phyloP scores from a whole-genome alignment of 2,797 vertebrate species.

The Labroides dimidiatus region DNA sequence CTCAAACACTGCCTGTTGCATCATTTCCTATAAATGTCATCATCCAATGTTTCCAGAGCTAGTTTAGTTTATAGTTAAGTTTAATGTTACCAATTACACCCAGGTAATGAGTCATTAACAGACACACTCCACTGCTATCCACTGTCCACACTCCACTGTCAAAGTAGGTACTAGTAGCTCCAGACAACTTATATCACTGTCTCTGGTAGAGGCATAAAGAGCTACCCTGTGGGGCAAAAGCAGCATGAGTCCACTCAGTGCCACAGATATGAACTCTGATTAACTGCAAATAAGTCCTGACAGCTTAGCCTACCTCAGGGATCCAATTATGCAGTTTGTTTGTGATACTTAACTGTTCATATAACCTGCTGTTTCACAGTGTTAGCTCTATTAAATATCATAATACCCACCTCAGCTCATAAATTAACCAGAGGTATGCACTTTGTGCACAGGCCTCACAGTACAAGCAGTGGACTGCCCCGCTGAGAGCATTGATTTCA shows the following conservation, averaged over 20 bases:
- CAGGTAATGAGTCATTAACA: slow-evolving; percentile 62
- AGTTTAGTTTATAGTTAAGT: slow-evolving; percentile 14
- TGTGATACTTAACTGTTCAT: slow-evolving; percentile 73
- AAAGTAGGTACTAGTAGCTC: slow-evolving; percentile 59
- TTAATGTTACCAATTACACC: slow-evolving; percentile 68
- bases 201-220: slow-evolving; percentile 60
- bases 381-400: slow-evolving; percentile 80
- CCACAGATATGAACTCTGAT: slow-evolving; percentile 63
- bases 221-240: slow-evolving; percentile 45
- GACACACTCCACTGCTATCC: slow-evolving; percentile 30
- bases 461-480: slow-evolving; percentile 59
- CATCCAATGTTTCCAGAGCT: slow-evolving; percentile 55
- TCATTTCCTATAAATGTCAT: slow-evolving; percentile 59
- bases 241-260: slow-evolving; percentile 53
- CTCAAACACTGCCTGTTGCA: slow-evolving; percentile 58
- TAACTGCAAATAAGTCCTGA: slow-evolving; percentile 78
- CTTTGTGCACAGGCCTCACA: slow-evolving; percentile 43
- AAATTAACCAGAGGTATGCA: slow-evolving; percentile 73
- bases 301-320: slow-evolving; percentile 67
- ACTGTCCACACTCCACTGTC: slow-evolving; percentile 42
- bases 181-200: slow-evolving; percentile 60
- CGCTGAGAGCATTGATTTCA: slow-evolving; percentile 48
- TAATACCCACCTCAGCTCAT: slow-evolving; percentile 72
- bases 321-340: slow-evolving; percentile 80
- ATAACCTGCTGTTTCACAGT: slow-evolving; percentile 77